These are phyloP conservation scores for Halyomorpha halys DNA, from an alignment of 1,140 invertebrate species.

Conservation along the genomic window DNA sequence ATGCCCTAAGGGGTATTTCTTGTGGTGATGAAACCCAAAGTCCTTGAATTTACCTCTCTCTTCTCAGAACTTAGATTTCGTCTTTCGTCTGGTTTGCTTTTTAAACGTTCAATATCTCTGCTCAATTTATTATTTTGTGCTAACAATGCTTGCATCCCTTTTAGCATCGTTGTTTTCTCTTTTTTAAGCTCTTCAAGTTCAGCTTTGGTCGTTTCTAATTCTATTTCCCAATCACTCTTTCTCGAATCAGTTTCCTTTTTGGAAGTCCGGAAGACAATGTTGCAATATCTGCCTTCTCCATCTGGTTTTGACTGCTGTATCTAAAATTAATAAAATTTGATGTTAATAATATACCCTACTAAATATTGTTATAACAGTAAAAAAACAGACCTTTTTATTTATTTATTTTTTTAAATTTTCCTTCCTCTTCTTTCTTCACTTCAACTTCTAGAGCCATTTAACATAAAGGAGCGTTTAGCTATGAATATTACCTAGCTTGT, in stretches of 20 bases:
- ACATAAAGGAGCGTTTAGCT: too few relatives aligned
- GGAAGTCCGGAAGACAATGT: too few relatives aligned
- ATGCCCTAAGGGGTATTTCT: background rate
- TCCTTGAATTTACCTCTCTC: conserved; percentile 9
- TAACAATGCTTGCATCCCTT: conserved; percentile 20
- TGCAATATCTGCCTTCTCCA: too few relatives aligned
- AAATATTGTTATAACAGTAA: background rate
- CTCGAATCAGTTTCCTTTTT: background rate
- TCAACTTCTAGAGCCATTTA: too few relatives aligned
- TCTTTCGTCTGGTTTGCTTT: background rate
- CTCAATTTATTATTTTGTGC: conserved; percentile 22
- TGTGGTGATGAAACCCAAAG: background rate
- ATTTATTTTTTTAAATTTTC: too few relatives aligned
- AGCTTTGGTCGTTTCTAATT: background rate
- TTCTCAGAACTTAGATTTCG: background rate
- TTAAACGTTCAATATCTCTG: conserved; percentile 18
- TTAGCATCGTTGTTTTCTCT: conserved; percentile 14
- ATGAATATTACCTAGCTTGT: too few relatives aligned
- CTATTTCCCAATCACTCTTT: background rate
- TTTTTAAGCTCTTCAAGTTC: background rate
- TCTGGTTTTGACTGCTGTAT: background rate
- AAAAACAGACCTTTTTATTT: too few relatives aligned
- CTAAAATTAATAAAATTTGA: conserved; percentile 6
- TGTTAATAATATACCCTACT: background rate
- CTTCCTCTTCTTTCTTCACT: too few relatives aligned